Conservation (phyloP, 2,113 vertebrate genomes). For the Aldabrachelys gigantea region DNA sequence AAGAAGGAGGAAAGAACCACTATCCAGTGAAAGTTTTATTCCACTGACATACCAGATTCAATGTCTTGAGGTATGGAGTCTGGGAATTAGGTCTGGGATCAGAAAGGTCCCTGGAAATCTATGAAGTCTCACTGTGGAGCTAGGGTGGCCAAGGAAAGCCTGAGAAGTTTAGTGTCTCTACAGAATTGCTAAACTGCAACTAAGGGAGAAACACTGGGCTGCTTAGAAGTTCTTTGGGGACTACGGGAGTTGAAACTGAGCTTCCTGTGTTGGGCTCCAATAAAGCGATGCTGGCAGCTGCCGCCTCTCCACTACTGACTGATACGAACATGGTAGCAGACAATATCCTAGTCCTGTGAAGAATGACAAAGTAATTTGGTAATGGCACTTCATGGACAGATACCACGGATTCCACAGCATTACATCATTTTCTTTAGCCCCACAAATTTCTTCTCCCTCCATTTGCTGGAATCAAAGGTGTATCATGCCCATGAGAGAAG, state of each 20-base stretch:
- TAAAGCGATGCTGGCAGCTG: neutral
- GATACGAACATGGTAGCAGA: neutral
- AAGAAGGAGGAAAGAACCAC: neutral
- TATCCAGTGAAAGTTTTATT: neutral
- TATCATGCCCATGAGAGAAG: neutral
- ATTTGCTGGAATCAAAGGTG: neutral
- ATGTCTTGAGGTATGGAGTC: neutral
- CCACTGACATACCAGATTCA: neutral
- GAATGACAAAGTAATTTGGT: neutral
- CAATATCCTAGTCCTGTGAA: neutral
- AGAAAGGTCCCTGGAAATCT: neutral
- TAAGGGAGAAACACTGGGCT: neutral
- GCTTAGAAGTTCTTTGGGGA: neutral
- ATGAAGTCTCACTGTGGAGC: neutral
- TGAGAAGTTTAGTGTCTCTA: neutral
- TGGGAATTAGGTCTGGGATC: neutral
- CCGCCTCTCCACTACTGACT: neutral
- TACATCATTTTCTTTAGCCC: neutral
- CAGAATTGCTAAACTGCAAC: neutral
- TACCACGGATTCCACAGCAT: neutral
- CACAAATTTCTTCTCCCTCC: neutral
- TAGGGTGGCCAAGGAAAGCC: neutral
- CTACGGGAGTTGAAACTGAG: neutral
- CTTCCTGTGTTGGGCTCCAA: neutral
- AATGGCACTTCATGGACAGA: neutral